Conservation (phyloP, 2,888 invertebrate species). For the Vannuccia rotundouncinata region DNA sequence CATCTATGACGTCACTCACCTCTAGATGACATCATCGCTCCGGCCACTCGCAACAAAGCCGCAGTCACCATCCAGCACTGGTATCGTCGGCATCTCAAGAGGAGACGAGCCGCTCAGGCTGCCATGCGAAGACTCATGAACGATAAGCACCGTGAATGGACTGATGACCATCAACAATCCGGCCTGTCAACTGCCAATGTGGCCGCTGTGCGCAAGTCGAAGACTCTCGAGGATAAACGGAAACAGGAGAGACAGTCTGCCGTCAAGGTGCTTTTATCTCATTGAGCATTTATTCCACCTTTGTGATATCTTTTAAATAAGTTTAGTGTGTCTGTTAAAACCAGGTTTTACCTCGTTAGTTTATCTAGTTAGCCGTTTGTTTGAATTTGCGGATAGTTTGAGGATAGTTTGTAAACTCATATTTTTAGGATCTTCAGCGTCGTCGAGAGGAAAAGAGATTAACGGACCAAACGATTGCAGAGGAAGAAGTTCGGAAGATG, state of each 20-base stretch:
- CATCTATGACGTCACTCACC: too few species aligned
- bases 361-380: too few species aligned
- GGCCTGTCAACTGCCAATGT: background rate
- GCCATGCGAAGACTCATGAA: slow-evolving; percentile 49
- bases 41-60: slow-evolving; percentile 43
- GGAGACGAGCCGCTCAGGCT: slow-evolving; percentile 45
- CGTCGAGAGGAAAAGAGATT: slow-evolving; percentile 29
- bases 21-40: slow-evolving; percentile 33
- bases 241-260: background rate
- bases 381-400: too few species aligned
- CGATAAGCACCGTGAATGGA: slow-evolving; percentile 43
- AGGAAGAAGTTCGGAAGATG: slow-evolving; percentile 15
- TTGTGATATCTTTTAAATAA: too few species aligned
- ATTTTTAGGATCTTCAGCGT: slow-evolving; percentile 9
- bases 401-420: too few species aligned
- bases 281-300: too few species aligned
- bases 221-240: background rate
- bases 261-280: slow-evolving; percentile 2
- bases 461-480: background rate
- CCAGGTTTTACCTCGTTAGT: too few species aligned
- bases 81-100: slow-evolving; percentile 45
- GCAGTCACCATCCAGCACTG: slow-evolving; percentile 52
- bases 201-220: background rate
- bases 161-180: background rate
- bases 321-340: too few species aligned